Base-by-base conservation (phyloP, 2,797 vertebrate species). In the Sciaenops ocellatus region DNA sequence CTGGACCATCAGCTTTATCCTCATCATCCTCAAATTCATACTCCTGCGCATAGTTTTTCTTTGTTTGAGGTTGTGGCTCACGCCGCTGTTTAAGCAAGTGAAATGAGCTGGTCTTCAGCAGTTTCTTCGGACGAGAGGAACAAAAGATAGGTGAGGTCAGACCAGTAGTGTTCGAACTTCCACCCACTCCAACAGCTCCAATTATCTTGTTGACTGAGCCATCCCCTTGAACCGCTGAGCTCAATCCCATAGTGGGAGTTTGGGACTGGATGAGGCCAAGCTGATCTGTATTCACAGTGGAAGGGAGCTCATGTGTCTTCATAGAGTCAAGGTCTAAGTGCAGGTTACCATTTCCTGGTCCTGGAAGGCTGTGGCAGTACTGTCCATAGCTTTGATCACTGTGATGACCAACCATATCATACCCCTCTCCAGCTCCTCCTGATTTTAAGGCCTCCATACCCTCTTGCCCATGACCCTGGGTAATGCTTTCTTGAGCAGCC, bases 1-100 rank as follows among this genome's bases (percentile, higher is more conserved):
- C 97, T 0, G 97, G 97, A 62, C 93, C 96, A 0, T 97, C 96
- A 0, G 96, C 96, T 82, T 98, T 98, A 77, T 97, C 97, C 86
- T 98, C 97, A 0, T 98, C 97, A 0, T 97, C 97, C 76, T 97
- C 95, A 68, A 98, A 98, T 79, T 98, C 97, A 1, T 98, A 98
- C 69, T 98, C 97, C 84, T 97, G 97, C 3, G 96, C 97, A 1
- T 97, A 98, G 48, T 93, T 96, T 69, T 98, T 98, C 80, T 98
- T 98, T 57, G 89, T 68, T 72, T 89, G 93, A 4, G 90, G 80
- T 50, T 93, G 95, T 1, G 97, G 95, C 0, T 97, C 97, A 24
- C 95, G 95, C 0, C 96, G 92, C 71, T 97, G 97, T 75, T 97
- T 97, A 0, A 99, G 95, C 61, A 98, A 90, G 73, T 97, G 97